These are phyloP conservation scores for Umimayanthus chanpuru DNA, from an alignment of 92 coral and sea anemone genomes.

Conservation along the genomic window DNA sequence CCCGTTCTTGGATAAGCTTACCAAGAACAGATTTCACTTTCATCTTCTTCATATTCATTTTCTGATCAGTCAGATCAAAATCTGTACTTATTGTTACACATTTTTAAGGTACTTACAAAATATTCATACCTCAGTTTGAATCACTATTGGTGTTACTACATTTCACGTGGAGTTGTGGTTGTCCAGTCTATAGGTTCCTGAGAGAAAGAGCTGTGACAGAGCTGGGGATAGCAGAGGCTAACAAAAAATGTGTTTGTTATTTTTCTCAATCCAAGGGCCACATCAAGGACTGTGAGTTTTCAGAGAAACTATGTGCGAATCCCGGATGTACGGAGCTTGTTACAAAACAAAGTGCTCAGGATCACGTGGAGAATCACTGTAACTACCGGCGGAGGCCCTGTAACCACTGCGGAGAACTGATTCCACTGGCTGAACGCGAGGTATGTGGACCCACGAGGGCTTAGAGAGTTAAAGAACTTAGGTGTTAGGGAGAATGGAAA, in stretches of 20 bases:
- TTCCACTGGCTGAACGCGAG: conserved; percentile 33
- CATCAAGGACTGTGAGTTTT: conserved; percentile 30
- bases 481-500: neutral
- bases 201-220: no score
- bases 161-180: neutral
- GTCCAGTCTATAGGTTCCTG: neutral
- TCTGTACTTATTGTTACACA: no score
- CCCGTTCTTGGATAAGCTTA: no score
- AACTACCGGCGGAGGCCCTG: conserved; percentile 45
- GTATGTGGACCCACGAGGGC: conserved; percentile 7
- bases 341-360: conserved; percentile 23
- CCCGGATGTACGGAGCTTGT: conserved; percentile 48
- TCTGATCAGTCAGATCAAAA: no score
- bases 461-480: neutral
- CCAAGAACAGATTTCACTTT: no score
- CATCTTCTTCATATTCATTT: no score
- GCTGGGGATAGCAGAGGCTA: neutral
- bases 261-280: conserved; percentile 39
- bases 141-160: neutral
- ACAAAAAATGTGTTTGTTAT: neutral
- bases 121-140: no score
- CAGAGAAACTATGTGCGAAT: conserved; percentile 43
- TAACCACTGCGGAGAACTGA: conserved; percentile 28
- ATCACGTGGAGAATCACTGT: conserved; percentile 40
- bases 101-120: no score